Percentiles rank a stretch among this genome's conserved stretches.
Evolutionary conservation across 2,113 vertebrate genomes (phyloP).

Genomic region (Macaca mulatta): DNA sequence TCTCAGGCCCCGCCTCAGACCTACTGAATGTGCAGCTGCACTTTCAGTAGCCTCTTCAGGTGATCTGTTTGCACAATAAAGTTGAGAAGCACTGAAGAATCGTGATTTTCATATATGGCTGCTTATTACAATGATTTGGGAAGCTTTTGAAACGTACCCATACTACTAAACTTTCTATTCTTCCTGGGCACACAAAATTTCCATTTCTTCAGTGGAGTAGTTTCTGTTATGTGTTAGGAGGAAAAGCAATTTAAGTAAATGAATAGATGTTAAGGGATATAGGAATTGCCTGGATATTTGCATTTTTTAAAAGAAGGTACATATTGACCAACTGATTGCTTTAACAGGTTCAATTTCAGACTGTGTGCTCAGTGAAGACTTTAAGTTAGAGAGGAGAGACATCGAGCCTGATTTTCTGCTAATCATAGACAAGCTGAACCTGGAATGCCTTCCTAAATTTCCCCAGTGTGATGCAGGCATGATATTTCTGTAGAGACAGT

Average conservation of each 20-base stretch:
- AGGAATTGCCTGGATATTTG: not conserved
- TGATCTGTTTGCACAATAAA: not conserved
- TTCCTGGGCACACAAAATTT: not conserved
- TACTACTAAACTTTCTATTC: not conserved
- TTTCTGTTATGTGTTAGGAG: not conserved
- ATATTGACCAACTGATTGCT: not conserved
- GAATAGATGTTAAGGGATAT: not conserved
- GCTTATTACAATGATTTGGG: not conserved
- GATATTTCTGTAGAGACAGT: not conserved
- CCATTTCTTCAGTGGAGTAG: not conserved
- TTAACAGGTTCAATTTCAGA: not conserved
- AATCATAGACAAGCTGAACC: not conserved
- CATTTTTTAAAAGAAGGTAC: not conserved
- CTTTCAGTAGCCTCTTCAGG: not conserved
- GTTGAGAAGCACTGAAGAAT: not conserved
- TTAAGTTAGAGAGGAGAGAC: not conserved
- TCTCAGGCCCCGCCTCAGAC: not conserved
- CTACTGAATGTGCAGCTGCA: not conserved
- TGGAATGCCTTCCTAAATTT: not conserved
- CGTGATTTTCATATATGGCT: not conserved
- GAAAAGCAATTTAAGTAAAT: conserved; percentile 14
- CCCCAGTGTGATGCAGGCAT: not conserved
- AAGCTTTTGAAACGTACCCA: not conserved
- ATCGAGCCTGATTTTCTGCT: not conserved
- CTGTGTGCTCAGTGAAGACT: not conserved